Evolutionary conservation across 2,113 vertebrate species (phyloP).

Genomic region (Hucho hucho): DNA sequence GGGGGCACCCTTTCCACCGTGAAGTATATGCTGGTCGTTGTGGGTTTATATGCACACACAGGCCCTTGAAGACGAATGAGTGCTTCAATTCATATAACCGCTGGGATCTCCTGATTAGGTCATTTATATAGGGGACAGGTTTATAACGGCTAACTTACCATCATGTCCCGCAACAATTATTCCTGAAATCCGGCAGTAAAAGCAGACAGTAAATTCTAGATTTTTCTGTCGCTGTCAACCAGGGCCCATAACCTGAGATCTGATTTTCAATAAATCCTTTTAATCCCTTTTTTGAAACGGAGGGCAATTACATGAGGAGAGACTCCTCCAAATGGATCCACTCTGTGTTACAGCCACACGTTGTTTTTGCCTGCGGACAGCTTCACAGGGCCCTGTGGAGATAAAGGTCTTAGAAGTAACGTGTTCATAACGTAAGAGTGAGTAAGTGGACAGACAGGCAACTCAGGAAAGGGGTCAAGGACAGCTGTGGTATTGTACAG

Average conservation of each 20-base stretch:
- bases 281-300: slow-evolving; percentile 52
- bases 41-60: slow-evolving; percentile 78
- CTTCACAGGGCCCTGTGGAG: slow-evolving; percentile 40
- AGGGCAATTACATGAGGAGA: slow-evolving; percentile 78
- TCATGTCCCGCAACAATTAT: slow-evolving; percentile 82
- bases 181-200: slow-evolving; percentile 80
- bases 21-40: slow-evolving; percentile 68
- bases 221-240: slow-evolving; percentile 80
- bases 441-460: too few relatives aligned
- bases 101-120: slow-evolving; percentile 76
- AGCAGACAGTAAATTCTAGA: slow-evolving; percentile 81
- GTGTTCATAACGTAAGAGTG: slow-evolving; percentile 32
- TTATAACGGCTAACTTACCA: slow-evolving; percentile 81
- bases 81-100: slow-evolving; percentile 72
- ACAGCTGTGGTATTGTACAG: too few relatives aligned
- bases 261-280: slow-evolving; percentile 83
- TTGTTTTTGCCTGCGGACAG: slow-evolving; percentile 52
- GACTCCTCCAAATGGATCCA: slow-evolving; percentile 77
- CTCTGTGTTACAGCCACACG: slow-evolving; percentile 71
- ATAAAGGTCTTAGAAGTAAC: slow-evolving; percentile 37
- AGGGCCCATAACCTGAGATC: slow-evolving; percentile 68
- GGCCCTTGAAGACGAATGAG: slow-evolving; percentile 77
- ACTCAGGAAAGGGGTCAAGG: too few relatives aligned
- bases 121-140: slow-evolving; percentile 79
- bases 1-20: slow-evolving; percentile 57